A percentile compares a stretch with the other conserved stretches of the same genome.
Conservation (phyloP, 2,888 invertebrate genomes). For the Phaonia tiefii region DNA sequence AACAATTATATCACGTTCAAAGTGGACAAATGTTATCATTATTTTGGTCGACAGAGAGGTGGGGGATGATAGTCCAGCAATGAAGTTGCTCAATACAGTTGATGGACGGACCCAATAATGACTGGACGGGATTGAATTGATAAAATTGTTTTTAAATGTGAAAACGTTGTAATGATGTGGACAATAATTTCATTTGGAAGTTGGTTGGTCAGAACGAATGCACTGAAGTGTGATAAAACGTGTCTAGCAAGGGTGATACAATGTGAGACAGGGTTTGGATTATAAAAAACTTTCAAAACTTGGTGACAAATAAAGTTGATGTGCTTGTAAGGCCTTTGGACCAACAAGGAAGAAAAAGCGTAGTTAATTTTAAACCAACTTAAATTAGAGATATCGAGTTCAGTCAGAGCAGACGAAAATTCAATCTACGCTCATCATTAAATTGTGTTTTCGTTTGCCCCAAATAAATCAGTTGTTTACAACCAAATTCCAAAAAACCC, state of each 20-base stretch:
- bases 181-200: neutral
- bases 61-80: no score
- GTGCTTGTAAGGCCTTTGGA: no score
- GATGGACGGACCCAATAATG: neutral
- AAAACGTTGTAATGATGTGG: slow-evolving; percentile 59
- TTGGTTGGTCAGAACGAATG: slow-evolving; percentile 1
- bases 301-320: no score
- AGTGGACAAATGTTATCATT: slow-evolving; percentile 40
- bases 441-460: no score
- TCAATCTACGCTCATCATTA: no score
- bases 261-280: slow-evolving; percentile 32
- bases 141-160: slow-evolving; percentile 42
- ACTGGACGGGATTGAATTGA: neutral
- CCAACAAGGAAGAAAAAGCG: no score
- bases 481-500: no score
- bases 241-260: neutral
- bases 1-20: slow-evolving; percentile 64
- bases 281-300: no score
- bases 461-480: no score
- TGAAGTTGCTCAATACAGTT: neutral
- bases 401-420: no score
- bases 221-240: slow-evolving; percentile 51
- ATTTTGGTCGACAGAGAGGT: neutral
- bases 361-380: no score
- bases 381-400: no score